Evolutionary conservation across 2,888 invertebrate species (phyloP).

Genomic region (Drosophila pegasa): DNA sequence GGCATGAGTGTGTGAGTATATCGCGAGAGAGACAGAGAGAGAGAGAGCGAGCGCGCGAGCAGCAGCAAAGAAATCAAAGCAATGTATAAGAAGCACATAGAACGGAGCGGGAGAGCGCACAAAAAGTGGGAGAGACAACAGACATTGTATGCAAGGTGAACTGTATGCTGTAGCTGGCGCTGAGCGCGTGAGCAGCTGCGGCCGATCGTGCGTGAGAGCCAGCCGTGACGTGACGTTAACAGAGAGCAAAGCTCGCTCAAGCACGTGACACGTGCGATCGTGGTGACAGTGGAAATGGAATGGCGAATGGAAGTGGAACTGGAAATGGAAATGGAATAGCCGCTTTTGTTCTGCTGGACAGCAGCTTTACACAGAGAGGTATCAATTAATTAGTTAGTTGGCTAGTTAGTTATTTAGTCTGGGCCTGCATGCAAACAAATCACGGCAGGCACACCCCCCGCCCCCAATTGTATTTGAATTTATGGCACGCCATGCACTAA

Average conservation of each 20-base stretch:
- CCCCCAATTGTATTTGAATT: slow-evolving; percentile 33
- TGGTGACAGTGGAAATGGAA: slow-evolving; percentile 5
- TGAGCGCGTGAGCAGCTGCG: slow-evolving; percentile 56
- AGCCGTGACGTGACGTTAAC: slow-evolving; percentile 19
- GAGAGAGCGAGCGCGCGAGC: slow-evolving; percentile 29
- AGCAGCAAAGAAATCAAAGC: slow-evolving; percentile 13
- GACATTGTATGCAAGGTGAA: slow-evolving; percentile 22
- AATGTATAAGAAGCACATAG: slow-evolving; percentile 28
- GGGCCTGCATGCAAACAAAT: slow-evolving; percentile 54
- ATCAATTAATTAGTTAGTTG: slow-evolving; percentile 62
- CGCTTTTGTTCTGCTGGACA: slow-evolving; percentile 54
- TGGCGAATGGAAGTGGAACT: slow-evolving; percentile 13
- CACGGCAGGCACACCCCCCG: slow-evolving; percentile 21
- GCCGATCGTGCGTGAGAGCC: slow-evolving; percentile 48
- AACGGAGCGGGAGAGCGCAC: slow-evolving; percentile 14
- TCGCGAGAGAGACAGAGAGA: slow-evolving; percentile 30
- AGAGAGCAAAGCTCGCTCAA: slow-evolving; percentile 14
- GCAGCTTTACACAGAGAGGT: slow-evolving; percentile 34
- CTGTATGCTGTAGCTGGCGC: slow-evolving; percentile 41
- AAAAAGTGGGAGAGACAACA: slow-evolving; percentile 18
- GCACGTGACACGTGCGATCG: slow-evolving; percentile 39
- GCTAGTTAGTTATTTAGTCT: slow-evolving; percentile 31
- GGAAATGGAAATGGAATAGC: slow-evolving; percentile 25
- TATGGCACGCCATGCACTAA: slow-evolving; percentile 47
- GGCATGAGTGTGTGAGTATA: too few relatives aligned